Percentiles rank a stretch among this genome's conserved stretches.
Conservation (phyloP, 2,797 vertebrate species). For the Serranus cabrilla region DNA sequence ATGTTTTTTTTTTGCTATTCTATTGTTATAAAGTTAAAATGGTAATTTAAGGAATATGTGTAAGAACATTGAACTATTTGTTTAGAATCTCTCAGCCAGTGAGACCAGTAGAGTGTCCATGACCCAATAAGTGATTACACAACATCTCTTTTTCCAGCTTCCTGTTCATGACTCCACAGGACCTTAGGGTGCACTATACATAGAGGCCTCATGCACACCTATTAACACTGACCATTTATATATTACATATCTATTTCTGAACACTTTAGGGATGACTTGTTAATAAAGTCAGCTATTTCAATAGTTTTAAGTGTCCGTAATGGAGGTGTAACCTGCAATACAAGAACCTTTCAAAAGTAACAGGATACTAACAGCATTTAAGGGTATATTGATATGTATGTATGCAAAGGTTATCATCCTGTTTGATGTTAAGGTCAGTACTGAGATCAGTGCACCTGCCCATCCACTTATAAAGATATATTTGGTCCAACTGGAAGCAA, state of each 20-base stretch:
- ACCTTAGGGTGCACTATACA: conserved; percentile 1
- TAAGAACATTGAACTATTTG: not conserved
- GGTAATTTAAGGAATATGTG: not conserved
- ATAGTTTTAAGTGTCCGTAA: conserved; percentile 1
- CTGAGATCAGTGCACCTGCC: not conserved
- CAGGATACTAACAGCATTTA: not conserved
- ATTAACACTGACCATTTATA: conserved; percentile 18
- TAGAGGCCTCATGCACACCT: not conserved
- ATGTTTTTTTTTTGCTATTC: too few relatives aligned
- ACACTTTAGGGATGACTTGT: not conserved
- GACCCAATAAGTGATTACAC: not conserved
- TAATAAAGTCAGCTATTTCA: conserved; percentile 21
- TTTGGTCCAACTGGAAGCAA: not conserved
- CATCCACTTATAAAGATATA: not conserved
- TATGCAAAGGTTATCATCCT: not conserved
- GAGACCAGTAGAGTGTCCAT: not conserved
- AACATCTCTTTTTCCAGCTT: not conserved
- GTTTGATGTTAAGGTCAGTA: not conserved
- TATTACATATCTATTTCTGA: conserved; percentile 22
- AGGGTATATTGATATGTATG: conserved; percentile 13
- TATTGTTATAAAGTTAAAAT: not conserved
- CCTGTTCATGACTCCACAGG: not conserved
- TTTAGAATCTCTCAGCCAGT: not conserved
- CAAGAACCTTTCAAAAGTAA: conserved; percentile 21
- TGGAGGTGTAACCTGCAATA: conserved; percentile 4